Conservation (phyloP, 2,113 vertebrate species). For the Serinus canaria region DNA sequence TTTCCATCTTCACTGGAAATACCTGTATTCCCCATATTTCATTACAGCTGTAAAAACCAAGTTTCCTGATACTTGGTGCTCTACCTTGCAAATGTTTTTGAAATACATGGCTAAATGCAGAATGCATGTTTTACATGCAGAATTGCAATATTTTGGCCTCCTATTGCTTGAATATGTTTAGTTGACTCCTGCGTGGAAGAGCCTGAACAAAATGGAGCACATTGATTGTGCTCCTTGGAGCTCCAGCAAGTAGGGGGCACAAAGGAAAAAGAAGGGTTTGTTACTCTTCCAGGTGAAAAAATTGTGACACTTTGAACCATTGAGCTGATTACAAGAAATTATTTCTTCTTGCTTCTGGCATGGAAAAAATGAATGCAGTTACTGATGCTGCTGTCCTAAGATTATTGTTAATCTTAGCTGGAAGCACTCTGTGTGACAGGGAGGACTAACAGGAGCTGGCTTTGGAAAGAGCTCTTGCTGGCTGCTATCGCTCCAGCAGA, state of each 20-base stretch:
- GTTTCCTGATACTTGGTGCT: neutral
- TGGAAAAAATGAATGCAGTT: neutral
- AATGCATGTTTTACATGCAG: neutral
- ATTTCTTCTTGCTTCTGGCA: neutral
- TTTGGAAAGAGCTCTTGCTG: constrained; percentile 21
- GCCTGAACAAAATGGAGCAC: neutral
- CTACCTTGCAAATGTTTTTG: neutral
- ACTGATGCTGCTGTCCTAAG: neutral
- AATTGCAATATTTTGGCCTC: neutral
- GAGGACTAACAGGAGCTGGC: neutral
- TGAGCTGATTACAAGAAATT: neutral
- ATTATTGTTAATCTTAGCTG: neutral
- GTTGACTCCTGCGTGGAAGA: neutral
- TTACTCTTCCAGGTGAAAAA: neutral
- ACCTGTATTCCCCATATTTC: neutral
- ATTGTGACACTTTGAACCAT: neutral
- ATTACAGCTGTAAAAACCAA: neutral
- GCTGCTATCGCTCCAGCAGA: constrained; percentile 11
- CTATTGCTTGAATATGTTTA: neutral
- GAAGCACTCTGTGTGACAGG: neutral
- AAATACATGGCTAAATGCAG: neutral
- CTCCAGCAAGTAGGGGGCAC: neutral
- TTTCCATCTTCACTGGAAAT: neutral
- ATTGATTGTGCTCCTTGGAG: neutral
- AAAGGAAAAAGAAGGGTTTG: neutral